These are phyloP conservation scores for Scaptomyza caliginosa DNA, from an alignment of 2,888 invertebrate genomes.

Conservation along the genomic window DNA sequence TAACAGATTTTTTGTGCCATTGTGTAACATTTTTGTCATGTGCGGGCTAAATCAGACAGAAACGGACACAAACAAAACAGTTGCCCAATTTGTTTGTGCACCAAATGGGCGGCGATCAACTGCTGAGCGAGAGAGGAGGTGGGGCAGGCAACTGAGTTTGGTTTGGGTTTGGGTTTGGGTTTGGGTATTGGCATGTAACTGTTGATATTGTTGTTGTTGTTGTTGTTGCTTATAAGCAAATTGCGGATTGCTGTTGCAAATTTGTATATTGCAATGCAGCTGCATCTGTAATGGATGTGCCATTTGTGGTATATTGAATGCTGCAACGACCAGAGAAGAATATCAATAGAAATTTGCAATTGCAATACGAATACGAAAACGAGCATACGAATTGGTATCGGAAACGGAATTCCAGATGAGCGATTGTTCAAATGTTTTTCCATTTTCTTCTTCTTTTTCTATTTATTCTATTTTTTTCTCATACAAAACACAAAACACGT, in stretches of 20 bases:
- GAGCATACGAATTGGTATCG: conserved; percentile 9
- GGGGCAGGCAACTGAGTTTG: too few relatives aligned
- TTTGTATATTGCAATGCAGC: conserved; percentile 61
- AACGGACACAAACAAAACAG: conserved; percentile 64
- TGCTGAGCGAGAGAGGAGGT: background rate
- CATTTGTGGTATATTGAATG: conserved; percentile 64
- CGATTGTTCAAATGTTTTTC: conserved; percentile 3
- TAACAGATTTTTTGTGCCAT: conserved; percentile 68
- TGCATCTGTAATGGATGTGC: conserved; percentile 73
- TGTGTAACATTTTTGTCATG: conserved; percentile 71
- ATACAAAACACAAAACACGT: conserved; percentile 5
- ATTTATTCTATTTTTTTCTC: background rate
- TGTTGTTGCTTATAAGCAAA: conserved; percentile 57
- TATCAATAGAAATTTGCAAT: conserved; percentile 40
- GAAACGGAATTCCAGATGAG: conserved; percentile 28
- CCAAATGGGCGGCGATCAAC: conserved; percentile 32
- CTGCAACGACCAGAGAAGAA: conserved; percentile 36
- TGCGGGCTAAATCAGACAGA: conserved; percentile 66
- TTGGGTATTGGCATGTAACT: background rate
- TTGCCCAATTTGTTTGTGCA: conserved; percentile 60
- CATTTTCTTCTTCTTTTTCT: background rate
- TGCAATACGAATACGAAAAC: conserved; percentile 8
- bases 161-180: too few relatives aligned
- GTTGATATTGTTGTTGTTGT: conserved; percentile 17
- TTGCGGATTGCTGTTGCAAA: conserved; percentile 61